Conservation (phyloP, 2,113 vertebrate species). For the Erythrocercus mccallii region DNA sequence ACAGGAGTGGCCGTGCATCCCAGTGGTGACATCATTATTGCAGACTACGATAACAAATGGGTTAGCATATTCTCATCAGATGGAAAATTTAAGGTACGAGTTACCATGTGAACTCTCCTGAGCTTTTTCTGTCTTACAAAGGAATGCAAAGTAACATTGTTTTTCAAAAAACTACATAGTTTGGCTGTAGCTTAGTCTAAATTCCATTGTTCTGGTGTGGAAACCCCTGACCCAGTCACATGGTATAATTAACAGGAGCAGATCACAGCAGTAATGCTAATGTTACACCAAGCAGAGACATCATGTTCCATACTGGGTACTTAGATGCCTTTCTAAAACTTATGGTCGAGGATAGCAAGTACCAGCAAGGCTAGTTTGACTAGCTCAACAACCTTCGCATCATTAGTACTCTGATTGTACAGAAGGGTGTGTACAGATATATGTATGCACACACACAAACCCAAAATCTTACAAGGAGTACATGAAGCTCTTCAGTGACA, state of each 20-base stretch:
- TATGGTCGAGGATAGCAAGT: not conserved
- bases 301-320: not conserved
- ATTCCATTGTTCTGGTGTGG: not conserved
- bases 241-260: not conserved
- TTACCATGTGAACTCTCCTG: not conserved
- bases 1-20: slow-evolving; percentile 95
- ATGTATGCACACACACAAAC: not conserved
- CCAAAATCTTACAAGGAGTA: not conserved
- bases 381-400: not conserved
- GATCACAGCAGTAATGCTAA: not conserved
- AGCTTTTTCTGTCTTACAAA: not conserved
- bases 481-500: not conserved
- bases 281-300: not conserved
- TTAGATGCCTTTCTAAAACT: not conserved
- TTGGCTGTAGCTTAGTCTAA: not conserved
- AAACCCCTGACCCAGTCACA: not conserved
- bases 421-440: not conserved
- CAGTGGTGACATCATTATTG: slow-evolving; percentile 94
- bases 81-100: slow-evolving; percentile 93
- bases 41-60: slow-evolving; percentile 99
- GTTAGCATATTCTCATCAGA: slow-evolving; percentile 97
- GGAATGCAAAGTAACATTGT: not conserved
- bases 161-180: not conserved
- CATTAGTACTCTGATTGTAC: not conserved
- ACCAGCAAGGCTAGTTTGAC: not conserved